A percentile compares a stretch with the other conserved stretches of the same genome.
Conservation (phyloP, 2,113 vertebrate species). For the Pluvialis apricaria region DNA sequence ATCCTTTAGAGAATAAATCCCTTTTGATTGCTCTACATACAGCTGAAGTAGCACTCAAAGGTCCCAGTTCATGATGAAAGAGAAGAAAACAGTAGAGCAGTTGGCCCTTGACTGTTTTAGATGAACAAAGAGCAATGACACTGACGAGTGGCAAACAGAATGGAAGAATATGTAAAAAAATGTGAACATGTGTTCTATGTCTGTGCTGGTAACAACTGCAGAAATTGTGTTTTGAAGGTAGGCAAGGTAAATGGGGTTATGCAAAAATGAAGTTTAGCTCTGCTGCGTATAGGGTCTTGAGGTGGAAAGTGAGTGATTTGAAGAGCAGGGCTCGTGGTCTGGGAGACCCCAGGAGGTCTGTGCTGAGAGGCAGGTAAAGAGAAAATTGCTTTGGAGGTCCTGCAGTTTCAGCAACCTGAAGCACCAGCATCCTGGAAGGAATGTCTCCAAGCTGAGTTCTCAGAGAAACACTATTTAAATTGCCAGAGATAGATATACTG, state of each 20-base stretch:
- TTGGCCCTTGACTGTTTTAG: not conserved
- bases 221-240: not conserved
- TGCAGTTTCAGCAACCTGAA: not conserved
- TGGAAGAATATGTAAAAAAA: not conserved
- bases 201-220: not conserved
- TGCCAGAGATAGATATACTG: not conserved
- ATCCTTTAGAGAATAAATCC: not conserved
- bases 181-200: rapidly evolving
- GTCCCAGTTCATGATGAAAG: not conserved
- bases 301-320: not conserved
- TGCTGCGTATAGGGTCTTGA: not conserved
- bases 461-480: not conserved
- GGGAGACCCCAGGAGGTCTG: not conserved
- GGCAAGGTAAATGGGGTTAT: not conserved
- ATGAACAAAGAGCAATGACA: not conserved
- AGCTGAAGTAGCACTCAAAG: not conserved
- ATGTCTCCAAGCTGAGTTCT: not conserved
- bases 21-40: not conserved
- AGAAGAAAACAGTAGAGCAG: not conserved
- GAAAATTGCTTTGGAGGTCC: not conserved
- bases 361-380: not conserved
- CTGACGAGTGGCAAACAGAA: not conserved
- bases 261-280: not conserved
- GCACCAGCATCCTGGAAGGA: not conserved
- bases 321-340: not conserved